A percentile compares a stretch with the other conserved stretches of the same genome.
Evolutionary conservation across 2,888 invertebrate species (phyloP).

Genomic region (Thymelicus lineola): DNA sequence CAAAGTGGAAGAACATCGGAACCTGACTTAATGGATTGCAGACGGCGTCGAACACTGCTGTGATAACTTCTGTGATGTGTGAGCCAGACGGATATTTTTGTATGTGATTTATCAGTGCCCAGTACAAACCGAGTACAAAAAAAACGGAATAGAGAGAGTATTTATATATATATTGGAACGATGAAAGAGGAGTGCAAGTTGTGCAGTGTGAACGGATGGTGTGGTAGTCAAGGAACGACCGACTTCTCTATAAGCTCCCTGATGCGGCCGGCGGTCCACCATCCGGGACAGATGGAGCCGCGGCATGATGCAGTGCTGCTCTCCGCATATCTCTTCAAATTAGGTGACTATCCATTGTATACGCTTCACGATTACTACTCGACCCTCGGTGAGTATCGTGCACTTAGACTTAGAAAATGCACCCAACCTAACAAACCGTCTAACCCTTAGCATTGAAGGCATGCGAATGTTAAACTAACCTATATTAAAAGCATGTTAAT

Average conservation of each 20-base stretch:
- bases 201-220: slow-evolving; percentile 80
- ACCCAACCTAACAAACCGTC: slow-evolving; percentile 12
- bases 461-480: slow-evolving; percentile 13
- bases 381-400: slow-evolving; percentile 78
- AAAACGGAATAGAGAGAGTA: slow-evolving; percentile 74
- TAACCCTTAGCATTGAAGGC: slow-evolving; percentile 12
- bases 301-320: slow-evolving; percentile 77
- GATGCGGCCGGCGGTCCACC: slow-evolving; percentile 76
- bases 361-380: slow-evolving; percentile 77
- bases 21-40: slow-evolving; percentile 55
- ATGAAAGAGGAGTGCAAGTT: slow-evolving; percentile 84
- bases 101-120: slow-evolving; percentile 84
- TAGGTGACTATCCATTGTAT: slow-evolving; percentile 84
- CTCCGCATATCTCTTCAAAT: slow-evolving; percentile 83
- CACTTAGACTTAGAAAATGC: slow-evolving; percentile 51
- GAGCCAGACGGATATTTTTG: slow-evolving; percentile 81
- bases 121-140: slow-evolving; percentile 85
- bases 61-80: slow-evolving; percentile 83
- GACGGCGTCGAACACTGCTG: slow-evolving; percentile 75
- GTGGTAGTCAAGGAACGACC: slow-evolving; percentile 66
- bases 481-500: slow-evolving; percentile 23
- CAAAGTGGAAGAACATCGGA: slow-evolving; percentile 41
- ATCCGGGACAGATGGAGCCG: slow-evolving; percentile 69
- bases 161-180: slow-evolving; percentile 65
- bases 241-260: slow-evolving; percentile 81